Evolutionary conservation across 2,113 vertebrate genomes (phyloP), one percentile per base, ranked within the genome.

Genomic region (Chaetodon trifascialis): DNA sequence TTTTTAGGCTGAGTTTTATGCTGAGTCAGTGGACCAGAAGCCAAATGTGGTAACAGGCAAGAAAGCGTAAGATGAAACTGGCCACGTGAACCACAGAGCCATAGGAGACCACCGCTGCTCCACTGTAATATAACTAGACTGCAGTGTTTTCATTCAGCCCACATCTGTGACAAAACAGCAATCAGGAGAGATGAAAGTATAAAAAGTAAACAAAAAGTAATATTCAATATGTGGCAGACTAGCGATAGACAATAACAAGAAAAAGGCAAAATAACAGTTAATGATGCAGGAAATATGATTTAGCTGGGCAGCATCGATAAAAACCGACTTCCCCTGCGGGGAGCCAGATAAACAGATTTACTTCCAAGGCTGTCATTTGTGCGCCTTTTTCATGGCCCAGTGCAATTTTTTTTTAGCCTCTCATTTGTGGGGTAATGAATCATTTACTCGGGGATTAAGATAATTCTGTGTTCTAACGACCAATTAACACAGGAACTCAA

Each of bases 261-360:
- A 54, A 79, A 55, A 86, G 71, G 54, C 42, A 67, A 78, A 82
- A 76, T 56, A 87, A 86, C 38, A 80, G 64, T 81, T 84, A 89
- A 92, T 85, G 82, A 80, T 85, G 84, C 86, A 88, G 66, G 76
- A 90, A 87, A 92, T 88, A 86, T 88, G 84, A 90, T 90, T 85
- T 62, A 68, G 80, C 73, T 56, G 70, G 51, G 44, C 71, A 34
- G 52, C 77, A 60, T 81, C 40, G 30, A 89, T 85, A 81, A 78
- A 47, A 89, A 42, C 67, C 11, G 5, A 70, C 49, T 47, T 73
- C 54, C 79, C 81, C 70, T 42, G 59, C 16, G 23, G 86, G 71
- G 73, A 80, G 66, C 4, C 36, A 78, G 79, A 91, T 90, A 83
- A 91, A 90, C 84, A 88, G 60, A 88, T 89, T 88, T 54, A 81